These are phyloP conservation scores for Hozukius guyotensis DNA, from an alignment of 2,797 vertebrate genomes.

Conservation along the genomic window DNA sequence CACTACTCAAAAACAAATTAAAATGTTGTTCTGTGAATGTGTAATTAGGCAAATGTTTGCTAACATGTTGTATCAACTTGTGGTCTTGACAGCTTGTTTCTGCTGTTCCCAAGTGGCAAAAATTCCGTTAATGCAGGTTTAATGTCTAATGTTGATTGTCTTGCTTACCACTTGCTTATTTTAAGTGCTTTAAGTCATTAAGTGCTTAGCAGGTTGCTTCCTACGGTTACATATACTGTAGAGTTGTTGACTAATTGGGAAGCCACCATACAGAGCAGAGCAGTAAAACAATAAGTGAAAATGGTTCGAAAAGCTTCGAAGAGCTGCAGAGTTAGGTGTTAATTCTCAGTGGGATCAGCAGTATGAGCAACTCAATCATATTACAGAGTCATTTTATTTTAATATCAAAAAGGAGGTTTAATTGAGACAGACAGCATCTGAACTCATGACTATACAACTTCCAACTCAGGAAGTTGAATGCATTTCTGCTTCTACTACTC, in stretches of 20 bases:
- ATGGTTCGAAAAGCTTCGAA: not conserved
- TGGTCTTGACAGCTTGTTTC: too few relatives aligned
- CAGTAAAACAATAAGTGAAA: not conserved
- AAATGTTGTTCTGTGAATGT: not conserved
- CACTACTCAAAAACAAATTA: not conserved
- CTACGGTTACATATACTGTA: too few relatives aligned
- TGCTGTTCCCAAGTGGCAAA: not conserved
- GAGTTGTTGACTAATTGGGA: not conserved
- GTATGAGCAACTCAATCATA: not conserved
- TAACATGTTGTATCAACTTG: not conserved
- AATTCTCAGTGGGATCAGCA: not conserved
- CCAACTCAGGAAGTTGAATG: too few relatives aligned
- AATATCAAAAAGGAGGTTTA: not conserved
- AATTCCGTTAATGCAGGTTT: not conserved
- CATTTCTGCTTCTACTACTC: not conserved
- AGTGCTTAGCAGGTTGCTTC: not conserved
- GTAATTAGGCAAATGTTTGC: not conserved
- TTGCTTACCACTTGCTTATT: not conserved
- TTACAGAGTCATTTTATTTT: not conserved
- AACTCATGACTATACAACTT: not conserved
- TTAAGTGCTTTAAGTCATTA: not conserved
- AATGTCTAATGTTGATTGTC: not conserved
- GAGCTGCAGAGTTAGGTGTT: not conserved
- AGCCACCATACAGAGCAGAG: not conserved
- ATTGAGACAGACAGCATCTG: not conserved